Percentiles rank a stretch among this genome's conserved stretches.
Conservation (phyloP, 2,113 vertebrate species). For the Hippotragus niger region DNA sequence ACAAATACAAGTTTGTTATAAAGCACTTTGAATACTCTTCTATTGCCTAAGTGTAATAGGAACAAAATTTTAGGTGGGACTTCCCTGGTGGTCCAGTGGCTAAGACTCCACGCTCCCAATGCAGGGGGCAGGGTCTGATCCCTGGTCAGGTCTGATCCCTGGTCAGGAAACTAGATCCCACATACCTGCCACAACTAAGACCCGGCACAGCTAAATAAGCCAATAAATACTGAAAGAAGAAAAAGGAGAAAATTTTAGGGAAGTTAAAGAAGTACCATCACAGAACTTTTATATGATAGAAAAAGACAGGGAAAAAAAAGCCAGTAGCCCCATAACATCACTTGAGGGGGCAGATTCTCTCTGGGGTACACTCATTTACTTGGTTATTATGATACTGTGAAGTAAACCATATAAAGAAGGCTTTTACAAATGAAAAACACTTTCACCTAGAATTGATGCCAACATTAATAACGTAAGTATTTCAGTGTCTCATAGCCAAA, state of each 20-base stretch:
- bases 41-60: not conserved
- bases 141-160: not conserved
- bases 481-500: conserved; percentile 54
- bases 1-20: not conserved
- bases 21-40: not conserved
- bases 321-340: not conserved
- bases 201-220: not conserved
- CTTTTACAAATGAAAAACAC: conserved; percentile 49
- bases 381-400: conserved; percentile 28
- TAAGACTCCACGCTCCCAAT: not conserved
- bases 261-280: not conserved
- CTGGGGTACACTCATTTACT: not conserved
- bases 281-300: not conserved
- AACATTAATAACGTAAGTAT: conserved; percentile 71
- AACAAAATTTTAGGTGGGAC: not conserved
- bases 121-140: not conserved
- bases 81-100: not conserved
- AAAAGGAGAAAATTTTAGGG: not conserved
- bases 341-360: not conserved
- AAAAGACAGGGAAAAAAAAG: not conserved
- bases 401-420: conserved; percentile 59
- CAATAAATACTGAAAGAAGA: not conserved
- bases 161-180: not conserved
- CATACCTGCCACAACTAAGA: not conserved
- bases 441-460: conserved; percentile 53